phyloP scores from a whole-genome alignment of 2,797 vertebrate species.

The Avahi laniger region DNA sequence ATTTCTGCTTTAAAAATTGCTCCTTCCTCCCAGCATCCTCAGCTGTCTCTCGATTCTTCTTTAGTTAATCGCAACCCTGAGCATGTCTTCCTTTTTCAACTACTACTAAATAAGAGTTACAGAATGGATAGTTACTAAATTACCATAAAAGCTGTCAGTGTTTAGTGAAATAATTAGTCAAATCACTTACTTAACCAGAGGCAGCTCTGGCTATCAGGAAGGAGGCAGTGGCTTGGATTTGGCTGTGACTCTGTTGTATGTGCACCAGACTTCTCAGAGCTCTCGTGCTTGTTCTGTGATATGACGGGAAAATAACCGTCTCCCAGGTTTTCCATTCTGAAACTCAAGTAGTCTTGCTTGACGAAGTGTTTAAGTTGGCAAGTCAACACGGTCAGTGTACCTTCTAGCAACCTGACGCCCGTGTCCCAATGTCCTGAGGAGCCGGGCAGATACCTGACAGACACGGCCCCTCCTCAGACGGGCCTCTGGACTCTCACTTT shows the following conservation, averaged over 20 bases:
- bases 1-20: background rate
- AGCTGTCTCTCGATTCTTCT: background rate
- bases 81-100: background rate
- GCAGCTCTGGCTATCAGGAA: background rate
- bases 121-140: background rate
- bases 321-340: background rate
- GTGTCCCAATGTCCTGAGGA: background rate
- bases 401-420: background rate
- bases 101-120: background rate
- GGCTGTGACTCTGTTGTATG: background rate
- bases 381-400: background rate
- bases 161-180: background rate
- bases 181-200: background rate
- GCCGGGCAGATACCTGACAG: background rate
- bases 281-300: background rate
- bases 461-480: background rate
- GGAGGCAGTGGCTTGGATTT: background rate
- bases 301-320: background rate
- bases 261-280: background rate
- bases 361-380: background rate
- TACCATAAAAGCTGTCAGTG: background rate
- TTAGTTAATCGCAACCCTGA: background rate
- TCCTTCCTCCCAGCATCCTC: background rate
- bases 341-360: constrained; percentile 7
- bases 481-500: background rate